Conservation (phyloP, 2,888 invertebrate species). For the Drosophila anomalata region DNA sequence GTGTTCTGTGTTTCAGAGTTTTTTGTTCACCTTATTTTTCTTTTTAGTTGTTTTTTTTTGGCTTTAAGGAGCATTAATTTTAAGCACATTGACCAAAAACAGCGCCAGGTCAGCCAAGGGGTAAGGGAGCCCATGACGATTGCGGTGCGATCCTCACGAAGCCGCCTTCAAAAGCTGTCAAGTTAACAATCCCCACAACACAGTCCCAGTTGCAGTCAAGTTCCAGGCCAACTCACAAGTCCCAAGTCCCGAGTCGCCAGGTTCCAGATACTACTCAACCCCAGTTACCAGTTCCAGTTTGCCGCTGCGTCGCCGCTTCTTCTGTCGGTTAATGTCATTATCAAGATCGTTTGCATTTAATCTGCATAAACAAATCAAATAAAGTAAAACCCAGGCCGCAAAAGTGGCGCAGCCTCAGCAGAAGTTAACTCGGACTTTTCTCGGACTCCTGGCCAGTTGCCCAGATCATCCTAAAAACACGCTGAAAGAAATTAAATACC, state of each 20-base stretch:
- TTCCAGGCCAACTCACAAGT: constrained; percentile 26
- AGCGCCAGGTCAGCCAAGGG: constrained; percentile 62
- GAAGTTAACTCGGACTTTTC: constrained; percentile 41
- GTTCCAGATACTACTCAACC: constrained; percentile 16
- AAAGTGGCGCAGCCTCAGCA: constrained; percentile 74
- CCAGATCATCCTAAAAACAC: constrained; percentile 13
- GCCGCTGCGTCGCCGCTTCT: constrained; percentile 64
- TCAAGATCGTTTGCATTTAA: constrained; percentile 83
- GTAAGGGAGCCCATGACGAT: constrained; percentile 58
- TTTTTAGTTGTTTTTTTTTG: constrained; percentile 25
- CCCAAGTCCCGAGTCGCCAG: constrained; percentile 15
- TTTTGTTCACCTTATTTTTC: constrained; percentile 1
- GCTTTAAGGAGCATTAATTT: constrained; percentile 65
- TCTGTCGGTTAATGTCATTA: constrained; percentile 82
- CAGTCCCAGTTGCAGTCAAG: constrained; percentile 35
- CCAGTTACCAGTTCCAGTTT: constrained; percentile 50
- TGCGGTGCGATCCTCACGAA: constrained; percentile 67
- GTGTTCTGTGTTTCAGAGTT: constrained; percentile 7
- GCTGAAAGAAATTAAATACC: constrained; percentile 1
- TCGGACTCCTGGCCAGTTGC: constrained; percentile 29
- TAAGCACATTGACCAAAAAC: constrained; percentile 71
- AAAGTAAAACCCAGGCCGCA: constrained; percentile 64
- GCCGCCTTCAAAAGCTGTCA: constrained; percentile 81
- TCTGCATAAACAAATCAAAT: constrained; percentile 81
- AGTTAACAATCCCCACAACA: constrained; percentile 80